phyloP scores from a whole-genome alignment of 2,797 vertebrate genomes.

The Tarsius wallacei region DNA sequence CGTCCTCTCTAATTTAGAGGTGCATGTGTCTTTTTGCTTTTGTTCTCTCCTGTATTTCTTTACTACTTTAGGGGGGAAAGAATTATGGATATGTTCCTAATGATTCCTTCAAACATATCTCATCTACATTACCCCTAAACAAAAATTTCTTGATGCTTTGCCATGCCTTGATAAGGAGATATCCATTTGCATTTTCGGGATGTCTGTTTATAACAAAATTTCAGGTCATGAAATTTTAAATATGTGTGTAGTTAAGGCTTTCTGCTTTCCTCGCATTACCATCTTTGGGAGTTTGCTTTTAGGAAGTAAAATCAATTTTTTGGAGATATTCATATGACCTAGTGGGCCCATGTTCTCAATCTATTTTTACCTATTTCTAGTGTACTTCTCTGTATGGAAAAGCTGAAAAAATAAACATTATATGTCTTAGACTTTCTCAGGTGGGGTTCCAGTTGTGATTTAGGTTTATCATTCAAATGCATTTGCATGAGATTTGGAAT shows the following conservation, averaged over 20 bases:
- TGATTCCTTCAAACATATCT: background rate
- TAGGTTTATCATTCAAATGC: background rate
- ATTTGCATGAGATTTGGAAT: background rate
- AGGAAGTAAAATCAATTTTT: background rate
- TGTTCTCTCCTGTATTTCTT: background rate
- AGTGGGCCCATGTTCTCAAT: no score
- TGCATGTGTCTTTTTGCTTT: background rate
- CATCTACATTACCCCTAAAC: background rate
- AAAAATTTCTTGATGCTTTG: background rate
- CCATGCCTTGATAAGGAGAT: background rate
- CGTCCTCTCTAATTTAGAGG: background rate
- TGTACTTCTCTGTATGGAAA: background rate
- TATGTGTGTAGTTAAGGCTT: background rate
- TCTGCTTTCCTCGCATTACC: background rate
- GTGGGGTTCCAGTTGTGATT: background rate
- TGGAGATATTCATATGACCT: rapidly evolving
- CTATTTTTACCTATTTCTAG: background rate
- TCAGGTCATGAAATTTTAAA: slow-evolving; percentile 25
- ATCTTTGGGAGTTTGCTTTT: slow-evolving; percentile 46
- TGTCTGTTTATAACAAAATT: background rate
- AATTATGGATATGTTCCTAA: background rate
- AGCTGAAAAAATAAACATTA: background rate
- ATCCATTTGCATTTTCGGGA: background rate
- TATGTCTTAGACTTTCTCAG: background rate
- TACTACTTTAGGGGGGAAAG: background rate